A percentile compares a stretch with the other conserved stretches of the same genome.
Evolutionary conservation across 1,140 invertebrate species (phyloP).

Genomic region (Camponotus vicinus): DNA sequence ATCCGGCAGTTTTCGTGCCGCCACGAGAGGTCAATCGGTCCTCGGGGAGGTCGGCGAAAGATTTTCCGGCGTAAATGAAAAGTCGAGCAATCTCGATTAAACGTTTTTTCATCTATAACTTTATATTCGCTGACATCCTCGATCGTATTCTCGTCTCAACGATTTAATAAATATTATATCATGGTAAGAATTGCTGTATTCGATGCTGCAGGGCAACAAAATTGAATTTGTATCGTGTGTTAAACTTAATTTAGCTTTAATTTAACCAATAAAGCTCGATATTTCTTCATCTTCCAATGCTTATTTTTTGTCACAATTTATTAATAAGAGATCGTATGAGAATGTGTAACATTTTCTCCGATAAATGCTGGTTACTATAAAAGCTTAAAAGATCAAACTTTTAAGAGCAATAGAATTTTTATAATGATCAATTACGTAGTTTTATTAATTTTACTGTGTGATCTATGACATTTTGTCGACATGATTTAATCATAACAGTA

Average conservation of each 20-base stretch:
- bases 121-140: background rate
- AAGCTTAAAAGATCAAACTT: background rate
- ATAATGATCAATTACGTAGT: background rate
- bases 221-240: background rate
- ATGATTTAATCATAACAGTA: background rate
- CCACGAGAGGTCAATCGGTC: slow-evolving; percentile 62
- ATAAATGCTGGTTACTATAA: background rate
- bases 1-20: slow-evolving; percentile 57
- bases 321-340: background rate
- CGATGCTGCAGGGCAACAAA: background rate
- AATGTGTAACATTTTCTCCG: background rate
- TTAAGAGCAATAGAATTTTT: background rate
- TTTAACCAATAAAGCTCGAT: background rate
- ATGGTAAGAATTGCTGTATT: background rate
- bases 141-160: background rate
- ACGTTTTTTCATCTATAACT: background rate
- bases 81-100: slow-evolving; percentile 53
- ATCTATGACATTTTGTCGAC: background rate
- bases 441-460: background rate
- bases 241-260: slow-evolving; percentile 1
- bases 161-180: background rate
- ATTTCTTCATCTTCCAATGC: background rate
- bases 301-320: background rate
- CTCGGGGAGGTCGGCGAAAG: slow-evolving; percentile 40
- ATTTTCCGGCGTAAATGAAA: slow-evolving; percentile 58